Evolutionary conservation across 2,797 vertebrate genomes (phyloP).

Genomic region (Melanogrammus aeglefinus): DNA sequence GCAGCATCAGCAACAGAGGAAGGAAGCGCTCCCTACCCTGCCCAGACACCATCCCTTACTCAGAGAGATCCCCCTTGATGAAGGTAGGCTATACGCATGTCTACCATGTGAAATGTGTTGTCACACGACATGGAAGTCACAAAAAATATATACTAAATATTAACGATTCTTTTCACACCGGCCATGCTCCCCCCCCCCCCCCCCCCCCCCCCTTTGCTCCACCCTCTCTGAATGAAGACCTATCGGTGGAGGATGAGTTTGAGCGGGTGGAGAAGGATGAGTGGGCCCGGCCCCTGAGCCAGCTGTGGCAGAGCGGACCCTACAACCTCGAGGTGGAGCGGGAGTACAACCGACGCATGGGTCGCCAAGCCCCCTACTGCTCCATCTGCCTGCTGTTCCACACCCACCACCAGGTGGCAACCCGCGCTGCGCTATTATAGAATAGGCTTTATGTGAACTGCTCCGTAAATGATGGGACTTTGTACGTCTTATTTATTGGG

Average conservation of each 20-base stretch:
- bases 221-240: conserved; percentile 64
- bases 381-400: conserved; percentile 92
- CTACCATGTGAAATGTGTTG: not conserved
- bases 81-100: conserved; percentile 71
- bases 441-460: not conserved
- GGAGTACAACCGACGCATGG: conserved; percentile 86
- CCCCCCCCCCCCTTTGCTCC: not conserved
- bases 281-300: conserved; percentile 87
- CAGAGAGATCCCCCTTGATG: conserved; percentile 85
- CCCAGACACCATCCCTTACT: conserved; percentile 89
- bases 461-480: not conserved
- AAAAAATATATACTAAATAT: too few species aligned
- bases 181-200: not conserved
- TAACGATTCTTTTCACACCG: not conserved
- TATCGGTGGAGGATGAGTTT: conserved; percentile 72
- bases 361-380: conserved; percentile 86
- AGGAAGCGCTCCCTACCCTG: conserved; percentile 79
- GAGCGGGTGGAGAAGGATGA: conserved; percentile 81
- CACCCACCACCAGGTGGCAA: conserved; percentile 82
- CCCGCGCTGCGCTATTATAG: not conserved
- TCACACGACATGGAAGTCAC: too few species aligned
- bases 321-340: conserved; percentile 83
- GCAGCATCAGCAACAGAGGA: conserved; percentile 51
- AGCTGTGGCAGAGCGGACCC: conserved; percentile 90
- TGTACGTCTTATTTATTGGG: not conserved